Evolutionary conservation across 2,113 vertebrate species (phyloP), one percentile per base, ranked within the genome.

Genomic region (Arvicanthis niloticus): DNA sequence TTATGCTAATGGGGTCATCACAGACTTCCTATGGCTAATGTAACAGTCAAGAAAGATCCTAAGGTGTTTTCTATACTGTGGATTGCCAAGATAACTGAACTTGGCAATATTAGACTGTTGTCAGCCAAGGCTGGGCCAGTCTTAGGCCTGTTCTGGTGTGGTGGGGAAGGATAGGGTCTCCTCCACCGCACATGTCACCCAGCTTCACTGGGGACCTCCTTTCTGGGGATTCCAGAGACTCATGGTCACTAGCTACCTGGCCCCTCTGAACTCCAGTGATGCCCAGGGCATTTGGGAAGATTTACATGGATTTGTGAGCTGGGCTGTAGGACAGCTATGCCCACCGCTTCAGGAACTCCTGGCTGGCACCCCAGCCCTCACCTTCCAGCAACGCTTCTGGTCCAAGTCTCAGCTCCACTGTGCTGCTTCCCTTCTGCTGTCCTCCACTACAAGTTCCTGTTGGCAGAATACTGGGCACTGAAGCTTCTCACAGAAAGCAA

Each of bases 351-450:
- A 81, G 81, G 31, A 62, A 60, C 19, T 16, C 26, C 70, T 37
- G 68, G 24, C 67, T 6, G 15, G 24, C 37, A 26, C 10, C 31
- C 29, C 77, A 34, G 56, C 53, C 12, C 58, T 72, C 68, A 2
- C 29, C n/a, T n/a, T 37, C n/a, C 4, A 37, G 53, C 31, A 40
- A 22, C 12, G 34, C 80, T 88, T 96, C 65, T 26, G 80, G 24
- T 48, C 75, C 65, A 1, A 5, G 24, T 34, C 58, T 53, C 53
- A 16, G 58, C 2, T 3, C 56, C 48, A 7, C 51, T 7, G 3
- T 34, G 82, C 29, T 0, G 5, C 37, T 22, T 34, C 1, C 2
- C 5, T 24, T 1, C 56, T 0, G 0, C 37, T 7, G 4, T 19
- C 2, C 19, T 19, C 21, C 19, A 0, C 29, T 2, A 3, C 58